Evolutionary conservation across 2,888 invertebrate species (phyloP).

Genomic region (Epirrhoe alternata): DNA sequence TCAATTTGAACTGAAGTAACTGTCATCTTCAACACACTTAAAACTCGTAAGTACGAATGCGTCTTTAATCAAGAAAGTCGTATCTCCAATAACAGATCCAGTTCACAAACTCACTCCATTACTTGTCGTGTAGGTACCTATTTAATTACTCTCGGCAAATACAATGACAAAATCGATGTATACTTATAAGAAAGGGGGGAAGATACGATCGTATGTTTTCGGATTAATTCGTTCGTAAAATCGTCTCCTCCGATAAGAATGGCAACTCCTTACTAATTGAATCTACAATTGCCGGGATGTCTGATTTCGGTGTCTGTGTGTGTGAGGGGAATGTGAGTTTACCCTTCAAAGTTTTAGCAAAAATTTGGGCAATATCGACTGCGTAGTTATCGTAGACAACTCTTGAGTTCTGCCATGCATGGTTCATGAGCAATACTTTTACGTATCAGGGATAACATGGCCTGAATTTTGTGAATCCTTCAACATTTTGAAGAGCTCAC

Average conservation of each 20-base stretch:
- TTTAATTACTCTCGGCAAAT: conserved; percentile 81
- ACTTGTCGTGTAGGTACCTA: conserved; percentile 65
- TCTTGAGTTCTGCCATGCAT: conserved; percentile 41
- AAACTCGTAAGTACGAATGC: conserved; percentile 29
- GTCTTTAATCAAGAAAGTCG: conserved; percentile 39
- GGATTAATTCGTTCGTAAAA: conserved; percentile 85
- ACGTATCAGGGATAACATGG: conserved; percentile 24
- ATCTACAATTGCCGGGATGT: conserved; percentile 83
- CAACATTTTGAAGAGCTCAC: not conserved
- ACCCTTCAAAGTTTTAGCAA: conserved; percentile 54
- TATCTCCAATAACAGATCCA: conserved; percentile 41
- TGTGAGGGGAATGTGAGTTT: conserved; percentile 59
- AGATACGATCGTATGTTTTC: conserved; percentile 84
- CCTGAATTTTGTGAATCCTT: conserved; percentile 13
- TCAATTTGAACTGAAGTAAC: conserved; percentile 40
- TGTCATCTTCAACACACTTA: conserved; percentile 41
- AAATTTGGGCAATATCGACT: conserved; percentile 56
- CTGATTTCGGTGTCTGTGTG: conserved; percentile 75
- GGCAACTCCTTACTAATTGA: conserved; percentile 84
- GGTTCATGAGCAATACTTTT: conserved; percentile 34
- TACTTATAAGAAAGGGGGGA: conserved; percentile 69
- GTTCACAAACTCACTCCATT: conserved; percentile 42
- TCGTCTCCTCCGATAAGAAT: conserved; percentile 84
- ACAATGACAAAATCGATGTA: conserved; percentile 73
- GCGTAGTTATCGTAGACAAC: conserved; percentile 42